Evolutionary conservation across 2,113 vertebrate genomes (phyloP), one percentile per base, ranked within the genome.

Genomic region (Rhynchomys soricoides): DNA sequence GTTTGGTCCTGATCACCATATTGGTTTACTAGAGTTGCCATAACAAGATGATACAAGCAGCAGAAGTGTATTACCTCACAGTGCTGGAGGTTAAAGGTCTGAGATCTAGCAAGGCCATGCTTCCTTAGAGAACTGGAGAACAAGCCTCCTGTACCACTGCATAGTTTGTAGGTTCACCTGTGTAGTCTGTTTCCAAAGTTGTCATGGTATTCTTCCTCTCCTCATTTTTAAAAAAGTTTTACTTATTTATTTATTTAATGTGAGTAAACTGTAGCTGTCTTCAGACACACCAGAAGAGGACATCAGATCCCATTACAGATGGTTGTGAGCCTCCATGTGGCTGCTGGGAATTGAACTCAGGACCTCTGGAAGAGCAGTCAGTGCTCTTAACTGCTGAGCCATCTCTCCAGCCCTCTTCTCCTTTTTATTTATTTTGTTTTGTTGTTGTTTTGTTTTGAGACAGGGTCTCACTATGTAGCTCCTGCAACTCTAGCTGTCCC

Each of bases 21-120:
- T 50, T 86, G 57, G 77, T 95, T 93, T 93, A 77, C 59, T 89
- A 83, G 52, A 40, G 68, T 17, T 71, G 37, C 66, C 50, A 19
- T 34, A 37, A 31, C 24, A 88, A 77, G 29, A 48, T 79, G 16
- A 1, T 8, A 57, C 43, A 75, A 59, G 64, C 8, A 82, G 29
- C 50, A 48, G 19, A 87, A 64, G 88, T 31, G 15, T 15, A n/a
- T 50, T 40, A 6, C 48, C 6, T 64, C 62, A 78, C 21, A 16
- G 43, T 43, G 83, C 40, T n/a, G 40, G 17, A 77, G 77, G 48
- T 17, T 45, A 22, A 45, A 83, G n/a, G 81, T 89, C 34, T 48
- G n/a, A 89, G 50, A 89, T 83, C 24, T 40, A 62, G 59, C n/a
- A 50, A 19, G 21, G 43, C 40, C 26, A 37, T 15, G 17, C 55